phyloP scores from a whole-genome alignment of 2,888 invertebrate genomes.

The Cryptus armator region DNA sequence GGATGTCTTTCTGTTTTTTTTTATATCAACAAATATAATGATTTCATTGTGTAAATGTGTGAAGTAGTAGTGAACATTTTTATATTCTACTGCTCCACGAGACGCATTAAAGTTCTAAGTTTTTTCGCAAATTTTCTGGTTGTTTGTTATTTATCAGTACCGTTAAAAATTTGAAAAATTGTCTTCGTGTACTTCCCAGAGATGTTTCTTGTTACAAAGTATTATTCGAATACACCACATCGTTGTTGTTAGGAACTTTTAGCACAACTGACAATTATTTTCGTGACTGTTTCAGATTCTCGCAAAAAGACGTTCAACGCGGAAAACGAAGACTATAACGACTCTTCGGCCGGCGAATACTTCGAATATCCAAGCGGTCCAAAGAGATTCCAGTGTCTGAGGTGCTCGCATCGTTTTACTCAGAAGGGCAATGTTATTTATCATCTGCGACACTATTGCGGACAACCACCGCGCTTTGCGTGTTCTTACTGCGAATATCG shows the following conservation, averaged over 20 bases:
- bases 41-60: neutral
- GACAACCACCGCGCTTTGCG: slow-evolving; percentile 80
- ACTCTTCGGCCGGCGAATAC: slow-evolving; percentile 24
- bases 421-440: slow-evolving; percentile 81
- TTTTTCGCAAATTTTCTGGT: too few species aligned
- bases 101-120: too few species aligned
- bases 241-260: neutral
- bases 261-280: slow-evolving; percentile 9
- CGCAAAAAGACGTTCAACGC: neutral
- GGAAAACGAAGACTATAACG: slow-evolving; percentile 6
- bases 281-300: slow-evolving; percentile 34
- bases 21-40: neutral
- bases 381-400: slow-evolving; percentile 77
- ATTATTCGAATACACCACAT: neutral
- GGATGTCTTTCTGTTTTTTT: neutral
- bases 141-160: too few species aligned
- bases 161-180: too few species aligned
- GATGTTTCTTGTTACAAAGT: neutral
- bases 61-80: neutral
- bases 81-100: neutral
- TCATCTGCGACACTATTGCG: slow-evolving; percentile 83
- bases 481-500: slow-evolving; percentile 81
- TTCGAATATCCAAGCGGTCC: slow-evolving; percentile 64
- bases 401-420: slow-evolving; percentile 80
- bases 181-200: too few species aligned